Evolutionary conservation across 92 coral and sea anemone species (phyloP).

Genomic region (Parazoanthus darwini): DNA sequence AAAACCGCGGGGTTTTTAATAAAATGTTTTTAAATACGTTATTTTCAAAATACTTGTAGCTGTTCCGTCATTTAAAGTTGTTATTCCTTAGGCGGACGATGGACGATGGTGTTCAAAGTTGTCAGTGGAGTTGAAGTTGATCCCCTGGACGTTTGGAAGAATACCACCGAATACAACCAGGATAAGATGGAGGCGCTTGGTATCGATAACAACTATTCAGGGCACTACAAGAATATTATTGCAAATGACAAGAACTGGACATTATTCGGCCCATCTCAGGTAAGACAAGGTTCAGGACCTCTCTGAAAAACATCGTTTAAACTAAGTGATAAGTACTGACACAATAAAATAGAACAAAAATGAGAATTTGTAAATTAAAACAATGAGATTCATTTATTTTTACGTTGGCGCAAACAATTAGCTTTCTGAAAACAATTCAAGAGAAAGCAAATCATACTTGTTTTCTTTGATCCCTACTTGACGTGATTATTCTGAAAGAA

Average conservation of each 20-base stretch:
- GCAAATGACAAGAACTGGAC: conserved; percentile 1
- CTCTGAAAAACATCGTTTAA: background rate
- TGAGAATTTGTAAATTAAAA: no score
- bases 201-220: background rate
- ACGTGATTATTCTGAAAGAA: no score
- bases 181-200: background rate
- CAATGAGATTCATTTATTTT: no score
- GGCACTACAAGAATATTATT: conserved; percentile 20
- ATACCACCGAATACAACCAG: background rate
- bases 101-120: background rate
- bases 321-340: background rate
- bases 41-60: no score
- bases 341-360: no score
- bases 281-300: background rate
- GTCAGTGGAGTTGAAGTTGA: background rate
- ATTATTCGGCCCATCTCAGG: conserved; percentile 10
- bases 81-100: background rate
- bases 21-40: no score
- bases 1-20: no score
- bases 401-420: no score
- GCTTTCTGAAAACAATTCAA: no score
- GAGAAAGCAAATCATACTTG: no score
- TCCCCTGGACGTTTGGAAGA: background rate
- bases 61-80: no score
- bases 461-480: no score